Conservation (phyloP, 2,797 vertebrate species). For the Botia kubotai region DNA sequence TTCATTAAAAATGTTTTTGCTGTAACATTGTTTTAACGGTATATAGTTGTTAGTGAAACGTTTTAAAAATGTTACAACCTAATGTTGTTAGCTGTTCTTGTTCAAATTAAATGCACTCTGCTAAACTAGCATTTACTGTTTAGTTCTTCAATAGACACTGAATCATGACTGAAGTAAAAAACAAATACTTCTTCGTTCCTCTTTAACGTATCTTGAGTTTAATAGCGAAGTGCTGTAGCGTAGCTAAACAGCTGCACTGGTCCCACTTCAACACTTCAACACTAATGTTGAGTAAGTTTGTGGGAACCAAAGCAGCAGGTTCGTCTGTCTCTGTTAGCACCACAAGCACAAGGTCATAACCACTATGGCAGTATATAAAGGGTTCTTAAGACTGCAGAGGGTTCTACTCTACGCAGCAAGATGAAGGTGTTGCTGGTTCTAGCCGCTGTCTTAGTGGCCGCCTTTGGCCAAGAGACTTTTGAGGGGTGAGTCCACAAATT, state of each 20-base stretch:
- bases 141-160: too few relatives aligned
- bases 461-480: constrained; percentile 69
- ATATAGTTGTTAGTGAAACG: too few relatives aligned
- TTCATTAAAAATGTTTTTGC: too few relatives aligned
- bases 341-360: constrained; percentile 52
- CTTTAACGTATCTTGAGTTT: too few relatives aligned
- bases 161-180: too few relatives aligned
- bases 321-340: constrained; percentile 43
- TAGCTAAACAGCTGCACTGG: neutral
- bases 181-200: too few relatives aligned
- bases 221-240: too few relatives aligned
- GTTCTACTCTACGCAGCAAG: constrained; percentile 40
- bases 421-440: constrained; percentile 73
- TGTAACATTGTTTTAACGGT: too few relatives aligned
- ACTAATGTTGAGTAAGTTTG: constrained; percentile 3
- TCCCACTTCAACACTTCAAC: neutral
- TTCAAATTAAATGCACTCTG: too few relatives aligned
- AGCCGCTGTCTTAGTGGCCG: constrained; percentile 64
- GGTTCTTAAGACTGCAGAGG: neutral
- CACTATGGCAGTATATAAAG: constrained; percentile 62
- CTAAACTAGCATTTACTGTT: too few relatives aligned
- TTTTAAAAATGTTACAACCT: too few relatives aligned
- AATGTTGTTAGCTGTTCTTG: too few relatives aligned
- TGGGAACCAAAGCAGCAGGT: constrained; percentile 68
- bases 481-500: constrained; percentile 70